A percentile compares a stretch with the other conserved stretches of the same genome.
phyloP scores from a whole-genome alignment of 2,113 vertebrate genomes.

The Lontra canadensis region DNA sequence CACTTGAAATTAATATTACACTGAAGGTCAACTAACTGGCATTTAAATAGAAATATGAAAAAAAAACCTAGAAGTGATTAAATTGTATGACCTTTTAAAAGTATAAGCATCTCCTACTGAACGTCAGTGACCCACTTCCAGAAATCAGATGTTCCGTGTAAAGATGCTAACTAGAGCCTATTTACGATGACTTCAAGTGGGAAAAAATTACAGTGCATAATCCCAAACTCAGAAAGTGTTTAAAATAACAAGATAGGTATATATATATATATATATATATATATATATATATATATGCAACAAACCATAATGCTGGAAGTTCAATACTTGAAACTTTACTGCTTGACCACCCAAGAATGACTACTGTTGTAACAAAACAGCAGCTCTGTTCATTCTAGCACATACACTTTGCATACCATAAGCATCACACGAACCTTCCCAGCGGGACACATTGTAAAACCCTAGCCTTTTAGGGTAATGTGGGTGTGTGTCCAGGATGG shows the following conservation, averaged over 20 bases:
- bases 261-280: no score
- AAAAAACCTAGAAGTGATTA: neutral
- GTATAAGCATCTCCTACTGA: neutral
- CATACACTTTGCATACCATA: neutral
- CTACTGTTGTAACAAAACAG: neutral
- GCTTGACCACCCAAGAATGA: neutral
- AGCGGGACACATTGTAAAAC: neutral
- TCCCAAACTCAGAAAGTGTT: neutral
- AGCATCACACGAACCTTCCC: rapidly evolving
- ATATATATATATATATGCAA: neutral
- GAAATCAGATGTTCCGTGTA: neutral
- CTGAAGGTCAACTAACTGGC: neutral
- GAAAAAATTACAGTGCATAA: neutral
- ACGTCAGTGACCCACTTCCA: neutral
- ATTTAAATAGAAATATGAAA: neutral
- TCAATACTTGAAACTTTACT: neutral
- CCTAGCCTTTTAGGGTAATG: neutral
- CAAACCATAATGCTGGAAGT: neutral
- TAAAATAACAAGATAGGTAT: neutral
- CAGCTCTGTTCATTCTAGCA: rapidly evolving
- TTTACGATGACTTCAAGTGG: neutral
- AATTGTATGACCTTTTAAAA: neutral
- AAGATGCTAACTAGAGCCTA: neutral
- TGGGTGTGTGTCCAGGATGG: neutral
- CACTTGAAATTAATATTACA: neutral